phyloP scores from a whole-genome alignment of 2,888 invertebrate genomes.

The Drosophila vallismaia region DNA sequence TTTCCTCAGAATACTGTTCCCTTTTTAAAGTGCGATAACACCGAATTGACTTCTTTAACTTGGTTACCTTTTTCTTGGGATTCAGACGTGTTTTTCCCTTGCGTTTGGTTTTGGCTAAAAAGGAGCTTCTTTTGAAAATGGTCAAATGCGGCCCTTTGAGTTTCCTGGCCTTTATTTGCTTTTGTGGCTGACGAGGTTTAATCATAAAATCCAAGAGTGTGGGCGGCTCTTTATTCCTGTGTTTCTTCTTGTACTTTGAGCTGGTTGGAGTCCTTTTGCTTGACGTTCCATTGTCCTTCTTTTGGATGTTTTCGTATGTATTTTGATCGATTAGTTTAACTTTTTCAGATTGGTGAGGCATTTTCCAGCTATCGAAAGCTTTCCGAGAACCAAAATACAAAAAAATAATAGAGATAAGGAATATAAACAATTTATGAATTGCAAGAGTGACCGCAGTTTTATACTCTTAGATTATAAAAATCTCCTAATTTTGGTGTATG shows the following conservation, averaged over 20 bases:
- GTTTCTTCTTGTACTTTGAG: constrained; percentile 65
- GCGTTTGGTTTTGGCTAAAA: constrained; percentile 31
- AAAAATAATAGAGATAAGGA: not conserved
- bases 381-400: not conserved
- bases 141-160: constrained; percentile 29
- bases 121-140: constrained; percentile 18
- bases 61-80: constrained; percentile 56
- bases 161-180: constrained; percentile 30
- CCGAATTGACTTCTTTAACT: constrained; percentile 67
- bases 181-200: constrained; percentile 44
- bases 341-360: constrained; percentile 61
- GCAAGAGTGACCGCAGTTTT: not conserved
- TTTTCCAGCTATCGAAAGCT: constrained; percentile 2
- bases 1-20: constrained; percentile 6
- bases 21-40: constrained; percentile 53
- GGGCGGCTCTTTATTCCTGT: constrained; percentile 32
- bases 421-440: not conserved
- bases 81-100: constrained; percentile 63
- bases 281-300: constrained; percentile 8
- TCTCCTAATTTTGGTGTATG: constrained; percentile 25
- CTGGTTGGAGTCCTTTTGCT: constrained; percentile 43
- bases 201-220: constrained; percentile 58
- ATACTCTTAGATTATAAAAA: not conserved
- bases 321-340: constrained; percentile 56
- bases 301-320: constrained; percentile 51